Conservation (phyloP, 2,888 invertebrate species). For the Pollenia amentaria region DNA sequence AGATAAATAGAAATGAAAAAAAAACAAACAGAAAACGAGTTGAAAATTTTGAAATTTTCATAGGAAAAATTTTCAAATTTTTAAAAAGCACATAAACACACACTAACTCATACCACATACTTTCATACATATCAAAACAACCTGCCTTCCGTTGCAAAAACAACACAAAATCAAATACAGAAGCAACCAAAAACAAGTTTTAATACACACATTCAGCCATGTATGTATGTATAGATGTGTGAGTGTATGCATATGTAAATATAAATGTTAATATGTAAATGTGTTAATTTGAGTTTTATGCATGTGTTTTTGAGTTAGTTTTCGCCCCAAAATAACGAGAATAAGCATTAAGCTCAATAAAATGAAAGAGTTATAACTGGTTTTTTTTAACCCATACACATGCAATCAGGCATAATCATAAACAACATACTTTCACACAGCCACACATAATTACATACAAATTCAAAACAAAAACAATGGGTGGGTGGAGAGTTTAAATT, state of each 20-base stretch:
- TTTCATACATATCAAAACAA: slow-evolving; percentile 30
- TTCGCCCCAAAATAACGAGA: slow-evolving; percentile 74
- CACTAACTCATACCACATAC: background rate
- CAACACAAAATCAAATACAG: slow-evolving; percentile 56
- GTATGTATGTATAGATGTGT: background rate
- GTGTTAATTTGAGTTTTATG: slow-evolving; percentile 70
- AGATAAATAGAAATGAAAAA: slow-evolving; percentile 6
- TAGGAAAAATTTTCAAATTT: slow-evolving; percentile 71
- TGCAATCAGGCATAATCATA: slow-evolving; percentile 36
- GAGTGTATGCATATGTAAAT: slow-evolving; percentile 30
- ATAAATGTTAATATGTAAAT: slow-evolving; percentile 52
- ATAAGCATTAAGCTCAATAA: slow-evolving; percentile 73
- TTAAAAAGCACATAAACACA: slow-evolving; percentile 61
- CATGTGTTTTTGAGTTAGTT: slow-evolving; percentile 73
- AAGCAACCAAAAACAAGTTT: slow-evolving; percentile 63
- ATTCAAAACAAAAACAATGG: slow-evolving; percentile 59
- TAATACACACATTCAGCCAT: slow-evolving; percentile 27
- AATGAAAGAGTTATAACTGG: slow-evolving; percentile 73
- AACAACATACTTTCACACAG: slow-evolving; percentile 15
- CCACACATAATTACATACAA: slow-evolving; percentile 16
- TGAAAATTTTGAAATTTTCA: slow-evolving; percentile 73
- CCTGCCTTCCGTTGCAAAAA: slow-evolving; percentile 69
- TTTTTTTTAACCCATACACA: slow-evolving; percentile 21
- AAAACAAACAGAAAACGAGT: slow-evolving; percentile 58
- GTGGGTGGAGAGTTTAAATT: slow-evolving; percentile 71